Conservation (phyloP, 2,888 invertebrate genomes). For the Tinea trinotella region DNA sequence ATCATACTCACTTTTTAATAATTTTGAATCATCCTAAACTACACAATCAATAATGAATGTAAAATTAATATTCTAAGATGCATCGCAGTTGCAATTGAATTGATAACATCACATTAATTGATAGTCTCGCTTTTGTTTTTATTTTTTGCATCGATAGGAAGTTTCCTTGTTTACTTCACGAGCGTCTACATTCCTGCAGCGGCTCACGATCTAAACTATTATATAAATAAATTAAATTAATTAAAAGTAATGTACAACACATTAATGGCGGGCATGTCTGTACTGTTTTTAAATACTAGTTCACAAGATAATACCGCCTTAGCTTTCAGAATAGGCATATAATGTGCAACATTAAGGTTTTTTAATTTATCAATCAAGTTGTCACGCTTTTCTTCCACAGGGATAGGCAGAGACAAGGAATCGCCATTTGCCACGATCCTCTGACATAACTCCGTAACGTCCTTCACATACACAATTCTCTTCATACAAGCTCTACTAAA, state of each 20-base stretch:
- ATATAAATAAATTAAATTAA: constrained; percentile 31
- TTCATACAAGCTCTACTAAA: too few relatives aligned
- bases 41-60: neutral
- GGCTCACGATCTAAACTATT: constrained; percentile 34
- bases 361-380: too few relatives aligned
- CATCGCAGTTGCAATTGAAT: neutral
- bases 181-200: constrained; percentile 40
- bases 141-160: neutral
- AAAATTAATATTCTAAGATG: neutral
- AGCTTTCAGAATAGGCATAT: too few relatives aligned
- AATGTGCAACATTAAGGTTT: too few relatives aligned
- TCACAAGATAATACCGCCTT: too few relatives aligned
- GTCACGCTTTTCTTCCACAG: too few relatives aligned
- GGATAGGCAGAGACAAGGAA: too few relatives aligned
- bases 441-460: too few relatives aligned
- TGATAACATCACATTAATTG: constrained; percentile 8
- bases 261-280: constrained; percentile 26
- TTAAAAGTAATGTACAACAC: constrained; percentile 23
- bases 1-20: neutral
- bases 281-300: too few relatives aligned
- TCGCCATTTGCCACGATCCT: too few relatives aligned
- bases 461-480: too few relatives aligned
- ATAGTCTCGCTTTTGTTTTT: constrained; percentile 1
- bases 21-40: neutral
- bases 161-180: constrained; percentile 27